Evolutionary conservation across 2,888 invertebrate species (phyloP).

Genomic region (Drosophila borborema): DNA sequence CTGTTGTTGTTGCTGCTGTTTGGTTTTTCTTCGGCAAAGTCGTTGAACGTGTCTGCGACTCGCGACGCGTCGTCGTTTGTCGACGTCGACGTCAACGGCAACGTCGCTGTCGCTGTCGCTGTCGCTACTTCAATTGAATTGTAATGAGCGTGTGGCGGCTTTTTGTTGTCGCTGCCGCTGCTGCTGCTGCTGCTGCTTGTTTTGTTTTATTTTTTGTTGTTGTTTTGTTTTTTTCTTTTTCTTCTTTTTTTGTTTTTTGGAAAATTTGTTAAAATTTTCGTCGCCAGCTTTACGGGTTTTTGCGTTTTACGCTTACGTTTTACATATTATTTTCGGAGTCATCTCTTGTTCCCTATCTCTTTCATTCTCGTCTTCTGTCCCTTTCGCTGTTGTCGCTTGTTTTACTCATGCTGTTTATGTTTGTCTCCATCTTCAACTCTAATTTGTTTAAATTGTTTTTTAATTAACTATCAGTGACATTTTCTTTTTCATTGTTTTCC

Average conservation of each 20-base stretch:
- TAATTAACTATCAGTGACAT: constrained; percentile 80
- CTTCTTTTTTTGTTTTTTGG: constrained; percentile 33
- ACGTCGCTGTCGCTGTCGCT: constrained; percentile 26
- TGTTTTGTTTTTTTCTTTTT: constrained; percentile 15
- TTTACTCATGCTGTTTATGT: constrained; percentile 16
- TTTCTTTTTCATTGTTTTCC: constrained; percentile 65
- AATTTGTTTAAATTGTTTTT: constrained; percentile 82
- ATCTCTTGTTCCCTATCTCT: constrained; percentile 29
- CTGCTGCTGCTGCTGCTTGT: constrained; percentile 25
- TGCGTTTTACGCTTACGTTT: constrained; percentile 62
- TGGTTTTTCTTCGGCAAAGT: constrained; percentile 75
- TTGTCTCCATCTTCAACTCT: constrained; percentile 64
- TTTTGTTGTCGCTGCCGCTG: constrained; percentile 32
- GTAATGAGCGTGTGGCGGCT: constrained; percentile 70
- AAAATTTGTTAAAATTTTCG: constrained; percentile 81
- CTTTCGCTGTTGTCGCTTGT: constrained; percentile 23
- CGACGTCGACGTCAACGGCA: constrained; percentile 26
- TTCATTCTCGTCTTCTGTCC: constrained; percentile 7
- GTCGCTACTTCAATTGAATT: constrained; percentile 57
- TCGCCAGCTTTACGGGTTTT: constrained; percentile 75
- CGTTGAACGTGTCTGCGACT: constrained; percentile 72
- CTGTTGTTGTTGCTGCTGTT: constrained; percentile 63
- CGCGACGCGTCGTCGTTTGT: constrained; percentile 28
- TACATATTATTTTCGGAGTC: constrained; percentile 38
- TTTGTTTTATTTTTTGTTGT: constrained; percentile 5